A percentile compares a stretch with the other conserved stretches of the same genome.
Conservation (phyloP, 2,113 vertebrate species). For the Rhadina sibilatrix region DNA sequence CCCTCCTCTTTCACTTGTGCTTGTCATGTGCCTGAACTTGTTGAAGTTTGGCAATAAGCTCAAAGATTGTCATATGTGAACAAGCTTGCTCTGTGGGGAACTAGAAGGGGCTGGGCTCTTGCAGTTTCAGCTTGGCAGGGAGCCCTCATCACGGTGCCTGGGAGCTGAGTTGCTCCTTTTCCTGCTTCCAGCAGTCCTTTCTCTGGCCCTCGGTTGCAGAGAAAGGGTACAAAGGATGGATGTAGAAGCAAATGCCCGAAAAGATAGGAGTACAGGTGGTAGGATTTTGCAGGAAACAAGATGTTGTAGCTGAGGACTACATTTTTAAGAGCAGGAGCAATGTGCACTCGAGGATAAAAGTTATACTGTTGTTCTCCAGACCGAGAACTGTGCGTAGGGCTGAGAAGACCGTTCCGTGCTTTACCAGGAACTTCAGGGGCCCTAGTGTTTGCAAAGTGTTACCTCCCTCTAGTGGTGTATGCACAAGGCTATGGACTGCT, state of each 20-base stretch:
- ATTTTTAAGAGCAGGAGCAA: not conserved
- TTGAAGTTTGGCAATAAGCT: not conserved
- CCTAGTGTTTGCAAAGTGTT: not conserved
- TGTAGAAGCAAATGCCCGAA: not conserved
- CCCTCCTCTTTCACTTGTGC: not conserved
- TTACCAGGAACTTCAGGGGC: not conserved
- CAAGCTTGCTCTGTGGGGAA: not conserved
- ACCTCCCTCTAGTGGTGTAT: conserved; percentile 44
- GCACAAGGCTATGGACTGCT: not conserved
- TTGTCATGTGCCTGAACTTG: not conserved
- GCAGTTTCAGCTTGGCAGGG: not conserved
- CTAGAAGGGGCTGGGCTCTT: not conserved
- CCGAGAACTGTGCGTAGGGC: not conserved
- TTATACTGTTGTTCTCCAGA: not conserved
- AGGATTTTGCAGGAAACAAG: not conserved
- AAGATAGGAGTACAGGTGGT: not conserved
- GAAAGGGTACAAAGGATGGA: not conserved
- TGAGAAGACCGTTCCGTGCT: not conserved
- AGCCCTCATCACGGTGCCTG: not conserved
- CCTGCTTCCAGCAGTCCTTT: not conserved
- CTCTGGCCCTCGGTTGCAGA: not conserved
- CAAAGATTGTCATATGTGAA: not conserved
- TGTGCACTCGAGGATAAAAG: not conserved
- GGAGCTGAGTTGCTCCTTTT: not conserved
- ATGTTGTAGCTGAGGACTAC: not conserved